phyloP scores from a whole-genome alignment of 1,140 invertebrate species.

The Colletes latitarsis region DNA sequence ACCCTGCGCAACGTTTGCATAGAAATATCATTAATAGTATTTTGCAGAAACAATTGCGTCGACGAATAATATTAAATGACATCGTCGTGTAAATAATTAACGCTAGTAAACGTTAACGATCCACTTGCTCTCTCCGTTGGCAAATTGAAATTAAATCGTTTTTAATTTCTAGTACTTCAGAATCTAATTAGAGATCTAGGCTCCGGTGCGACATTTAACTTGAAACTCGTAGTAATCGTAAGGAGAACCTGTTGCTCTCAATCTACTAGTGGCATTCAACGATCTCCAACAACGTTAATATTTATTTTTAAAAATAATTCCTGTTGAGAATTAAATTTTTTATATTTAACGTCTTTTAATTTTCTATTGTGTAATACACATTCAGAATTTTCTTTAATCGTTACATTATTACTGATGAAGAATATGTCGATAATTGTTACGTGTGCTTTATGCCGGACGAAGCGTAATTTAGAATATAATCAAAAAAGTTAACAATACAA shows the following conservation, averaged over 20 bases:
- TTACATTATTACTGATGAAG: no score
- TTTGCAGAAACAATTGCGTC: no score
- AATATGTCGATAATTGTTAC: no score
- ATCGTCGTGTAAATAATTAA: background rate
- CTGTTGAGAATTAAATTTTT: background rate
- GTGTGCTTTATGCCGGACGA: no score
- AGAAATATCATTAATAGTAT: background rate
- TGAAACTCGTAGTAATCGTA: constrained; percentile 19
- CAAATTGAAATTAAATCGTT: background rate
- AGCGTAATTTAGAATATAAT: no score
- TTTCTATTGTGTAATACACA: no score
- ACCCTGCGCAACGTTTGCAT: background rate
- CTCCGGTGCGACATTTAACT: constrained; percentile 11
- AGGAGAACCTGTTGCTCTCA: constrained; percentile 56
- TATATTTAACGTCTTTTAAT: no score
- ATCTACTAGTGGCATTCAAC: constrained; percentile 63
- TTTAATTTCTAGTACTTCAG: background rate
- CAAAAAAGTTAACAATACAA: no score
- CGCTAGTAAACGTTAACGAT: background rate
- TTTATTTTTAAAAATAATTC: background rate
- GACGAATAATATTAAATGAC: background rate
- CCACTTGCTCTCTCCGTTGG: background rate
- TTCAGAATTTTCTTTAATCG: no score
- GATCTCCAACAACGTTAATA: constrained; percentile 23
- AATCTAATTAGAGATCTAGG: constrained; percentile 36